Percentiles rank a stretch among this genome's conserved stretches.
phyloP scores from a whole-genome alignment of 1,140 invertebrate genomes.

The Solenopsis fugax region DNA sequence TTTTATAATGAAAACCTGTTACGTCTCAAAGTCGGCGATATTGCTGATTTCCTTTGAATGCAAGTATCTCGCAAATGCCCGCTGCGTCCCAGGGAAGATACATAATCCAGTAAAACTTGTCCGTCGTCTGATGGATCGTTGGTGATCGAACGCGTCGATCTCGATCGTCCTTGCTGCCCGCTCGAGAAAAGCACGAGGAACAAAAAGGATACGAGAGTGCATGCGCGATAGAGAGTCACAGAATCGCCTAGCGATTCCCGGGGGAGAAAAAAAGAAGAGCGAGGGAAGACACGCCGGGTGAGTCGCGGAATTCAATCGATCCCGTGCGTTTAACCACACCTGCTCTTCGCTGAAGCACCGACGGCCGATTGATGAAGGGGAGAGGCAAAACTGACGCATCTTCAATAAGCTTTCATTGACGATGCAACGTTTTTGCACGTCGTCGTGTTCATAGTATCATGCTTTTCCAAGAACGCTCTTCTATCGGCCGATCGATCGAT shows the following conservation, averaged over 20 bases:
- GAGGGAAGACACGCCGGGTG: background rate
- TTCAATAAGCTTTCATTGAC: slow-evolving; percentile 71
- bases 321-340: slow-evolving; percentile 70
- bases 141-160: slow-evolving; percentile 55
- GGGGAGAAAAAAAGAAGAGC: background rate
- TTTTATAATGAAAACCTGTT: slow-evolving; percentile 43
- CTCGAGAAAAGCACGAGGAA: slow-evolving; percentile 39
- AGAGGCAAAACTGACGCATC: slow-evolving; percentile 68
- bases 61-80: slow-evolving; percentile 44
- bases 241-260: slow-evolving; percentile 63
- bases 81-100: slow-evolving; percentile 55
- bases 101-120: slow-evolving; percentile 62
- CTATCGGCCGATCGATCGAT: slow-evolving; percentile 39
- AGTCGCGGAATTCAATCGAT: slow-evolving; percentile 67
- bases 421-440: slow-evolving; percentile 74
- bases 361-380: slow-evolving; percentile 61
- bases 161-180: slow-evolving; percentile 26
- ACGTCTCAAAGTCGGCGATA: slow-evolving; percentile 36
- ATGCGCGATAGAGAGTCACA: slow-evolving; percentile 57
- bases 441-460: slow-evolving; percentile 63
- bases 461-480: slow-evolving; percentile 65
- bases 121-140: slow-evolving; percentile 47
- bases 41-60: slow-evolving; percentile 60
- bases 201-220: slow-evolving; percentile 28
- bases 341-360: slow-evolving; percentile 68